Conservation (phyloP, 2,888 invertebrate species). For the Lasioglossum pauxillum region DNA sequence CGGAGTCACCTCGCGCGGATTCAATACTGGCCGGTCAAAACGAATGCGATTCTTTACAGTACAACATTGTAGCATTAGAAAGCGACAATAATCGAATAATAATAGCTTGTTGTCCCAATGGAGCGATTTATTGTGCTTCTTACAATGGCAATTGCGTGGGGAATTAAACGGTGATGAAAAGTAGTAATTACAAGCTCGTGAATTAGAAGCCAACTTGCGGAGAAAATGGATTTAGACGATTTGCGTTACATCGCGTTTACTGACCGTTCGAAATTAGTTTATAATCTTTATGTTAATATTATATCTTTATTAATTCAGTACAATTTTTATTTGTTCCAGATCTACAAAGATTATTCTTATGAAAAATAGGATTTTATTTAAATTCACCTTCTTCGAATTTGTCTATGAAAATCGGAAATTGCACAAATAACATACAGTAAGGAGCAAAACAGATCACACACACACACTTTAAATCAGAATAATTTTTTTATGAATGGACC, state of each 20-base stretch:
- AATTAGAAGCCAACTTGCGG: neutral
- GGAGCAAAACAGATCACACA: no score
- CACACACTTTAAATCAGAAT: no score
- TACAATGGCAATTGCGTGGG: neutral
- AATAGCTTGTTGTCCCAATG: neutral
- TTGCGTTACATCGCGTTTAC: neutral
- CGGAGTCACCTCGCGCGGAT: neutral
- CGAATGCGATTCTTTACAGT: neutral
- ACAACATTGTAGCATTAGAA: neutral
- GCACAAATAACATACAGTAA: no score
- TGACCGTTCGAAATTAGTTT: neutral
- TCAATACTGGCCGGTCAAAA: neutral
- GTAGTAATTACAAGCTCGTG: neutral
- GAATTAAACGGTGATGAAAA: neutral
- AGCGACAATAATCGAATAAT: neutral
- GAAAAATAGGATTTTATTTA: no score
- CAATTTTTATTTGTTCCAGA: no score
- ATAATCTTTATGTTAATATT: neutral
- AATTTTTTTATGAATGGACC: no score
- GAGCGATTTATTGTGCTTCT: neutral
- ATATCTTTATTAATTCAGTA: no score
- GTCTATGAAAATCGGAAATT: no score
- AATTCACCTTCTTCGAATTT: no score
- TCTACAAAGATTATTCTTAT: no score
- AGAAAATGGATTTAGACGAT: neutral